Evolutionary conservation across 30 jellyfish, hydroid and myxozoan genomes (phyloP), one percentile per base, ranked within the genome.

Genomic region (Catostylus mosaicus): DNA sequence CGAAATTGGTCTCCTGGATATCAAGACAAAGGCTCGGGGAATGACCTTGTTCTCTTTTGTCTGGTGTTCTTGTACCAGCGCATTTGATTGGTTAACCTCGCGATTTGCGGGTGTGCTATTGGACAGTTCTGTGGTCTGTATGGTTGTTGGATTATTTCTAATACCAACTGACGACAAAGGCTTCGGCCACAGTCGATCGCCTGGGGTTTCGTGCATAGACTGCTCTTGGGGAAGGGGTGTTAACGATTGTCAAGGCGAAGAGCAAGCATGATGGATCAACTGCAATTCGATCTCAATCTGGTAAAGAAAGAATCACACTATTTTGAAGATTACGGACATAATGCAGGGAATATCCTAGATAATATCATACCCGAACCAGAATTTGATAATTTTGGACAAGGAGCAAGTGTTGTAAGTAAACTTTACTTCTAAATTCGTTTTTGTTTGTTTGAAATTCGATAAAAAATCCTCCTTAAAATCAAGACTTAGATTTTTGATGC

Each of bases 321-420:
- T 45, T 74, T 87, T 24, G 98, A 92, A 67, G 98, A 87, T 56
- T 91, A 91, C 67, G 98, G 98, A 11, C 96, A 91, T 12, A 87
- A 74, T 37, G 61, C 60, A 69, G 98, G 98, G 35, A 92, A 92
- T 62, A 86, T 92, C 27, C 67, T 92, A 60, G 98, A 92, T 37
- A 92, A 92, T 82, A 88, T 92, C 36, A 75, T 87, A 10, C 85
- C 95, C 10, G 98, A 92, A 32, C 89, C 93, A 34, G 98, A 92
- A 4, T 92, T 88, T 40, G 84, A 92, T 47, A 85, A 73, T 45
- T 92, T 92, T 76, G 96, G 96, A 16, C 94, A 92, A 14, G 86
- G 86, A n/a, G 87, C 83, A 79, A 77, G 56, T 62, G 96, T 87
- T 30, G 96, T 85, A 67, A 62, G 96, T 69, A 69, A 34, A 40